A percentile compares a stretch with the other conserved stretches of the same genome.
Evolutionary conservation across 2,888 invertebrate genomes (phyloP).

Genomic region (Caenorhabditis wallacei): DNA sequence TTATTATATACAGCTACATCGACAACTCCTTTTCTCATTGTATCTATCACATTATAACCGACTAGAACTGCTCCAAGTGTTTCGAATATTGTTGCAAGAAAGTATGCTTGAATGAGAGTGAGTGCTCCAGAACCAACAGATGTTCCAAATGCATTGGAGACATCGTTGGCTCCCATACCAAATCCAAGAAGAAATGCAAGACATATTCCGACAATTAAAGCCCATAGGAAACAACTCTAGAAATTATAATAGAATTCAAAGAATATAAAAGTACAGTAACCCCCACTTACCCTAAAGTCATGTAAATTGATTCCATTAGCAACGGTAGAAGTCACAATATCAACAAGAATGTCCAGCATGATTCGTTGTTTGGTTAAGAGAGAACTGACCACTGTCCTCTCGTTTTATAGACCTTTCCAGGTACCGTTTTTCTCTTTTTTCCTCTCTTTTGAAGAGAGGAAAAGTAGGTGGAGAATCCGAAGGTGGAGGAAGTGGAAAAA

Average conservation of each 20-base stretch:
- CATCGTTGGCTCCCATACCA: conserved; percentile 98
- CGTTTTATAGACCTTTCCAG: conserved; percentile 42
- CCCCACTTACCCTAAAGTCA: conserved; percentile 48
- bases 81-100: conserved; percentile 96
- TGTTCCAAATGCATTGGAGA: conserved; percentile 97
- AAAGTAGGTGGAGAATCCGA: conserved; percentile 45
- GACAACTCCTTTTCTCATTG: conserved; percentile 97
- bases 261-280: not conserved
- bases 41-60: conserved; percentile 94
- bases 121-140: conserved; percentile 70
- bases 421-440: conserved; percentile 9
- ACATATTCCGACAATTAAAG: conserved; percentile 93
- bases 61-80: conserved; percentile 95
- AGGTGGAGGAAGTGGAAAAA: conserved; percentile 25
- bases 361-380: not conserved
- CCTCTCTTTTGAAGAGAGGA: not conserved
- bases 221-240: conserved; percentile 86
- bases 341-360: conserved; percentile 37
- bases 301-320: conserved; percentile 22
- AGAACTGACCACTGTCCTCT: conserved; percentile 6
- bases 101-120: conserved; percentile 89
- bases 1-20: conserved; percentile 92
- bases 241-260: conserved; percentile 19
- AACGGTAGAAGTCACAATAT: conserved; percentile 29
- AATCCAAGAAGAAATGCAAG: conserved; percentile 97